A percentile compares a stretch with the other conserved stretches of the same genome.
phyloP scores from a whole-genome alignment of 2,113 vertebrate species.

The Rhinopomastus cyanomelas region DNA sequence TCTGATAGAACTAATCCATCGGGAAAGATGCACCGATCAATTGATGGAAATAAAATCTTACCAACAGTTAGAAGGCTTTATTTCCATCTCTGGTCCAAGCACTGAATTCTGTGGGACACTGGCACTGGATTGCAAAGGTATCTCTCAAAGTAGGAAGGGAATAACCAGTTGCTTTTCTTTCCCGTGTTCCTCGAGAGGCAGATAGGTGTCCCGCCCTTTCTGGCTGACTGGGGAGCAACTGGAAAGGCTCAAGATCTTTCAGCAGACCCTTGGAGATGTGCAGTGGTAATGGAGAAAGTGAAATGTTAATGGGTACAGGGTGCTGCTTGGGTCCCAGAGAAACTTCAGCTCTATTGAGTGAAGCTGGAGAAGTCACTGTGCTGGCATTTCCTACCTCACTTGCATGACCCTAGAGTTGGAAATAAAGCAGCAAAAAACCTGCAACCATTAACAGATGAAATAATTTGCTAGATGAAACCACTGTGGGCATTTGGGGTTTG shows the following conservation, averaged over 20 bases:
- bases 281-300: not conserved
- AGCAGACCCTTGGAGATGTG: too few relatives aligned
- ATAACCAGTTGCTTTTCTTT: not conserved
- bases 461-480: not conserved
- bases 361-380: not conserved
- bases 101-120: not conserved
- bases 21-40: not conserved
- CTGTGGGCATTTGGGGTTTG: not conserved
- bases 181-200: not conserved
- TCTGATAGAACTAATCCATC: not conserved
- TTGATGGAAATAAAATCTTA: too few relatives aligned
- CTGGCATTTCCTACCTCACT: not conserved
- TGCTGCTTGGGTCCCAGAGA: accelerated
- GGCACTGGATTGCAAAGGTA: not conserved
- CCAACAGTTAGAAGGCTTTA: not conserved
- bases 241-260: not conserved
- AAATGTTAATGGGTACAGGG: accelerated
- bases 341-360: not conserved
- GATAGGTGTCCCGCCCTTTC: not conserved
- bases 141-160: not conserved
- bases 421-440: not conserved
- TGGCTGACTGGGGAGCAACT: not conserved
- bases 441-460: not conserved
- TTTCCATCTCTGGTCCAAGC: not conserved
- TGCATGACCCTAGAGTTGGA: not conserved